Evolutionary conservation across 1,140 invertebrate genomes (phyloP), one percentile per base, ranked within the genome.

Genomic region (Drosophila yakuba): DNA sequence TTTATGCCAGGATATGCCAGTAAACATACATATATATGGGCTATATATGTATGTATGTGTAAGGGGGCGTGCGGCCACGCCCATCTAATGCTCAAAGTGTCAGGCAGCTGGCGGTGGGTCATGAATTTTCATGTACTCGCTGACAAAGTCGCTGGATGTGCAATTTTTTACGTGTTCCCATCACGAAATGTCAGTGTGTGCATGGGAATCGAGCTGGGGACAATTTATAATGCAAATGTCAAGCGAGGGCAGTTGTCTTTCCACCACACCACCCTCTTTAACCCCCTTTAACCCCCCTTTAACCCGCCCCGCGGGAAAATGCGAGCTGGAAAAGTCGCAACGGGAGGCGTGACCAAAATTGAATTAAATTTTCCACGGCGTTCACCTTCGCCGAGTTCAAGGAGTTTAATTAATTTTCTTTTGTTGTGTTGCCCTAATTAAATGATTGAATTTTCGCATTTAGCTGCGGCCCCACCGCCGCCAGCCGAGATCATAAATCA

Each of bases 141-240:
- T 88, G 82, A 86, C 82, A 86, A 82, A 77, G 78, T 78, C 77
- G 71, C 83, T 78, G 82, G 82, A 85, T 86, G 82, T 86, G 82
- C 82, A 86, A 86, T 86, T 86, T 86, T 86, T 86, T 86, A 86
- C 82, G 82, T 86, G 82, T 86, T 88, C 66, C 85, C 82, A 86
- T 86, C 85, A 86, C 74, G 80, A 86, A 86, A 78, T 88, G 82
- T 86, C 82, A 86, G 64, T 54, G 67, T 48, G 44, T 48, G 44
- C 73, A 80, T 74, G 78, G 80, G 66, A 86, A 88, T 88, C 85
- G 82, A 85, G 83, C 75, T 71, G 44, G 56, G 66, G 55, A 83
- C 83, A 88, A 86, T 86, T 86, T 86, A 86, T 86, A 86, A 86
- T 86, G 83, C 79, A 86, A 86, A 86, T 86, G 83, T 88, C 83